Base-by-base conservation (phyloP, 1,140 invertebrate species). In the Sycophaga agraensis region DNA sequence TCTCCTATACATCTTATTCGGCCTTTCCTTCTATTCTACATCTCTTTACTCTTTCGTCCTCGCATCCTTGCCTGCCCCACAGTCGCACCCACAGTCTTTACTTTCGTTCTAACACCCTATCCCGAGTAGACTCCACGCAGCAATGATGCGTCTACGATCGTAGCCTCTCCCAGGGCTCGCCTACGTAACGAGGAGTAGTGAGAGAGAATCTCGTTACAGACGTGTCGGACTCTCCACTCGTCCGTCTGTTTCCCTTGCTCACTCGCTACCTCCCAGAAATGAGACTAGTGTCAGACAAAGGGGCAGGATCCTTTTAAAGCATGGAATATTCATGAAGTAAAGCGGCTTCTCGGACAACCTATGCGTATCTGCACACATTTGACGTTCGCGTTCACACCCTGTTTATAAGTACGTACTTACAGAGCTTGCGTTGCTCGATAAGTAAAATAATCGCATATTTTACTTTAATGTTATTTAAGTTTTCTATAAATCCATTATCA, bases 281-380 rank as follows among this genome's bases (percentile, higher is more conserved):
- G 48, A 51, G 37, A 43, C 21, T 46, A 51, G 48, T 26, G 66
- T 58, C 61, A 70, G 68, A 59, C 65, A 66, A 70, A 71, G 68
- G 65, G 68, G 66, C 66, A 42, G 59, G 68, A 73, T 73, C 72
- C 75, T 77, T 77, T 76, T 76, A 76, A 72, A 76, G 71, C 70
- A 69, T 77, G 71, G 75, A 77, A 77, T 77, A 77, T 77, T 77
- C 74, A 76, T 71, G 73, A 77, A 68, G 64, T 67, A 17, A 50
- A 14, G 26, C 48, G 4, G n/a, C 35, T 43, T n/a, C 26, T 59
- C 48, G 57, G 57, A 59, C 48, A 51, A 59, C 37, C 46, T 49
- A 59, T 40, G 46, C 24, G 50, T 59, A 43, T 59, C 57, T n/a
- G n/a, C 26, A 45, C 57, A 19, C 48, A 51, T 28, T 59, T 45